These are phyloP conservation scores for Chrosomus eos DNA, from an alignment of 2,797 vertebrate genomes.

Conservation along the genomic window DNA sequence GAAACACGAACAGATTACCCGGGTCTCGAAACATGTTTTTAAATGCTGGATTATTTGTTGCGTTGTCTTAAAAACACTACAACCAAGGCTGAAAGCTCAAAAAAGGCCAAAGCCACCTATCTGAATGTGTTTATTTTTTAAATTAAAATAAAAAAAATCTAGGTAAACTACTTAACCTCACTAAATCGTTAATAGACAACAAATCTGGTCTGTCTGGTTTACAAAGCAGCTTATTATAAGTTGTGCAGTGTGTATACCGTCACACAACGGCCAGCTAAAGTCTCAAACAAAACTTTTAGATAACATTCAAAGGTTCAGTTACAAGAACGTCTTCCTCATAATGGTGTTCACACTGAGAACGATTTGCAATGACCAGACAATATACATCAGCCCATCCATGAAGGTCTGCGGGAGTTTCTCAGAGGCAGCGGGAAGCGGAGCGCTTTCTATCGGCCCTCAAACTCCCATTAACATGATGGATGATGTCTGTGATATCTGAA, in stretches of 20 bases:
- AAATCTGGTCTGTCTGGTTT: background rate
- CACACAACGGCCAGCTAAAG: background rate
- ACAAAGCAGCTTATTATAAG: background rate
- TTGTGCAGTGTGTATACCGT: background rate
- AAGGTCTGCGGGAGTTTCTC: background rate
- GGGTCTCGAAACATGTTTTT: background rate
- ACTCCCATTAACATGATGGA: slow-evolving; percentile 68
- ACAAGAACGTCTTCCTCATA: slow-evolving; percentile 1
- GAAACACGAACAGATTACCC: background rate
- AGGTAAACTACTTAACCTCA: background rate
- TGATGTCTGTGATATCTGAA: slow-evolving; percentile 73
- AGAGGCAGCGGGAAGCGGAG: background rate
- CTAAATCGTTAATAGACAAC: background rate
- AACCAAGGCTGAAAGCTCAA: background rate
- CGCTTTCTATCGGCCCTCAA: background rate
- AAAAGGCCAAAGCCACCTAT: background rate
- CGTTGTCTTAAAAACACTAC: background rate
- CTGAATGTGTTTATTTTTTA: background rate
- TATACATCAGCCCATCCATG: slow-evolving; percentile 17
- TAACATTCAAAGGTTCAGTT: background rate
- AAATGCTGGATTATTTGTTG: background rate
- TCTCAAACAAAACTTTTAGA: background rate
- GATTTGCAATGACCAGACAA: background rate
- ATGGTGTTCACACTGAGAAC: background rate
- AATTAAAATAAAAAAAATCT: background rate